Conservation (phyloP, 2,888 invertebrate genomes). For the Diaphora mendica region DNA sequence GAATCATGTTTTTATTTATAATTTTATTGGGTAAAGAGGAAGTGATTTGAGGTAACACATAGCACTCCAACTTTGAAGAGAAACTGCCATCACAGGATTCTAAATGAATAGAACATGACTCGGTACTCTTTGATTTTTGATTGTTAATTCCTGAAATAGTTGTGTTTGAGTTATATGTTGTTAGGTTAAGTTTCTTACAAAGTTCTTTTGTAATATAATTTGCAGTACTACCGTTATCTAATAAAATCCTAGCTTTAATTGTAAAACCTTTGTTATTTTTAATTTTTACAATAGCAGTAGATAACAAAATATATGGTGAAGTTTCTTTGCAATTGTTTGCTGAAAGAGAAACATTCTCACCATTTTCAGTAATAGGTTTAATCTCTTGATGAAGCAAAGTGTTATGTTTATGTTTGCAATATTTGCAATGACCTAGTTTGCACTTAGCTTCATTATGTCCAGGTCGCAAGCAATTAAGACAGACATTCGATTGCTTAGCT, state of each 20-base stretch:
- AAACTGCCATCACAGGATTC: not conserved
- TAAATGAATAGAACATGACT: not conserved
- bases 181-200: no score
- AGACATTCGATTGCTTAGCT: constrained; percentile 21
- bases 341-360: no score
- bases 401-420: not conserved
- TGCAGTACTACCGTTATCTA: no score
- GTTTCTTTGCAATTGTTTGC: no score
- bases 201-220: no score
- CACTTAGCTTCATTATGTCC: constrained; percentile 27
- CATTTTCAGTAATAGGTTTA: no score
- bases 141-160: constrained; percentile 17
- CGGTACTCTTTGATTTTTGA: not conserved
- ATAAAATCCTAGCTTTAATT: no score
- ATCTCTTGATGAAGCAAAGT: not conserved
- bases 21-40: no score
- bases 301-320: no score
- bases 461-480: constrained; percentile 24
- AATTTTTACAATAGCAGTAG: constrained; percentile 42
- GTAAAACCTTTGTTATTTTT: not conserved
- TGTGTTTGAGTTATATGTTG: not conserved
- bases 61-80: no score
- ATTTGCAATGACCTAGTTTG: constrained; percentile 33
- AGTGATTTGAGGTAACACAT: no score
- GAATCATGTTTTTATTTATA: not conserved